These are phyloP conservation scores for Diachasma alloeum DNA, from an alignment of 1,140 invertebrate genomes.

Conservation along the genomic window DNA sequence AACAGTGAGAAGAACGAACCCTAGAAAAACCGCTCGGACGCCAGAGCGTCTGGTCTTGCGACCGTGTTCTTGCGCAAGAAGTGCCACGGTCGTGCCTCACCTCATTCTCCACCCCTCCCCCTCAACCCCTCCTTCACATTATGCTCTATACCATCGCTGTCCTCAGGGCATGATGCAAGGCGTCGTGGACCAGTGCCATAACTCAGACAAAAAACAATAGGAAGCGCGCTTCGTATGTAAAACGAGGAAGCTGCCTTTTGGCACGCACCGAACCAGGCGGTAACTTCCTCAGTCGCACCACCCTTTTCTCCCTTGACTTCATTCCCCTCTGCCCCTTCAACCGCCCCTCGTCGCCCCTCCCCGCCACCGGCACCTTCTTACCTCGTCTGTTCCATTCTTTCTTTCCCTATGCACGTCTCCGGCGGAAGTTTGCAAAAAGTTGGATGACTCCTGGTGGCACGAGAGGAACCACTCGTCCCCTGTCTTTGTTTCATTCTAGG, in stretches of 20 bases:
- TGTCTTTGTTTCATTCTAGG: constrained; percentile 3
- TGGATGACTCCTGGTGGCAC: not conserved
- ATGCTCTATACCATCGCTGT: not conserved
- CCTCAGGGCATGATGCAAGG: constrained; percentile 6
- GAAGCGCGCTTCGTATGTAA: constrained; percentile 30
- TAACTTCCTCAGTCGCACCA: constrained; percentile 16
- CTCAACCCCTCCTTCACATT: not conserved
- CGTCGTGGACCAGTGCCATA: constrained; percentile 29
- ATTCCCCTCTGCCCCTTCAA: not conserved
- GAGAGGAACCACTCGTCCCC: not conserved
- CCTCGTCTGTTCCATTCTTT: not conserved
- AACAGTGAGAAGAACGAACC: not conserved
- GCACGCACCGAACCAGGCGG: constrained; percentile 26
- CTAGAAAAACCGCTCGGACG: constrained; percentile 15
- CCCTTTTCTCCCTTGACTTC: constrained; percentile 1
- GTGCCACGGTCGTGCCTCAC: not conserved
- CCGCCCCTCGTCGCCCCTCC: too few species aligned
- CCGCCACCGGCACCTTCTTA: not conserved
- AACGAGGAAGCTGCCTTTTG: constrained; percentile 27
- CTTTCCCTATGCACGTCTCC: constrained; percentile 14
- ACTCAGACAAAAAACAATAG: constrained; percentile 30
- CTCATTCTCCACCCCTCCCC: not conserved
- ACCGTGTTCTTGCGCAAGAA: constrained; percentile 4
- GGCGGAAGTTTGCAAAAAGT: constrained; percentile 30
- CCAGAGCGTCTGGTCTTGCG: constrained; percentile 11